A percentile compares a stretch with the other conserved stretches of the same genome.
Conservation (phyloP, 2,888 invertebrate species). For the Erebia palarica region DNA sequence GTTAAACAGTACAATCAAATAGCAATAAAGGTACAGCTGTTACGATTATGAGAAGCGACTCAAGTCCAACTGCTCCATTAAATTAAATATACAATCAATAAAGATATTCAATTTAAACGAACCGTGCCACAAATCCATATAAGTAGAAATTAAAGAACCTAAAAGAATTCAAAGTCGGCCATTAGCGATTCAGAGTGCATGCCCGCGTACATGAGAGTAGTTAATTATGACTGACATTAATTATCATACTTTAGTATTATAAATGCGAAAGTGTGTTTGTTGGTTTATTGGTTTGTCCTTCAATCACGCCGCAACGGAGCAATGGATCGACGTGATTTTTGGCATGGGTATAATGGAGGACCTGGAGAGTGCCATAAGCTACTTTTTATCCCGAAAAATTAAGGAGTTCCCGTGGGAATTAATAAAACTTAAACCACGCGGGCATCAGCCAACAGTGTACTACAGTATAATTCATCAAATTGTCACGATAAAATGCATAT, state of each 20-base stretch:
- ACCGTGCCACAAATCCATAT: conserved; percentile 13
- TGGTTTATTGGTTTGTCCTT: no score
- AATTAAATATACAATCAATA: conserved; percentile 1
- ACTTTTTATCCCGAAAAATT: no score
- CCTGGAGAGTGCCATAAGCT: no score
- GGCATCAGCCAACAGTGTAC: no score
- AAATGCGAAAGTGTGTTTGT: no score
- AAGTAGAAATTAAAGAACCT: conserved; percentile 25
- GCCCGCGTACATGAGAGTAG: conserved; percentile 1
- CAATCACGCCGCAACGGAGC: no score
- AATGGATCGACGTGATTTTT: no score
- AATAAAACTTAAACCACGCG: no score
- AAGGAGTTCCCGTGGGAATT: no score
- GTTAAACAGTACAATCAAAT: background rate
- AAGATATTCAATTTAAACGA: conserved; percentile 17
- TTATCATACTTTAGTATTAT: no score
- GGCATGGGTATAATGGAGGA: no score
- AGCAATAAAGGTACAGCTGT: background rate
- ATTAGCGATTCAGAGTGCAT: conserved; percentile 21
- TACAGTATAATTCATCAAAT: conserved; percentile 20
- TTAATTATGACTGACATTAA: conserved; percentile 26
- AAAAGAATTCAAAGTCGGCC: conserved; percentile 15
- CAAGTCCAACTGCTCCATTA: conserved; percentile 5
- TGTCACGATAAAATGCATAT: conserved; percentile 14
- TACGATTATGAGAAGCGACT: background rate